These are phyloP conservation scores for Leptinotarsa defecta DNA, from an alignment of 1,140 invertebrate genomes.

Conservation along the genomic window DNA sequence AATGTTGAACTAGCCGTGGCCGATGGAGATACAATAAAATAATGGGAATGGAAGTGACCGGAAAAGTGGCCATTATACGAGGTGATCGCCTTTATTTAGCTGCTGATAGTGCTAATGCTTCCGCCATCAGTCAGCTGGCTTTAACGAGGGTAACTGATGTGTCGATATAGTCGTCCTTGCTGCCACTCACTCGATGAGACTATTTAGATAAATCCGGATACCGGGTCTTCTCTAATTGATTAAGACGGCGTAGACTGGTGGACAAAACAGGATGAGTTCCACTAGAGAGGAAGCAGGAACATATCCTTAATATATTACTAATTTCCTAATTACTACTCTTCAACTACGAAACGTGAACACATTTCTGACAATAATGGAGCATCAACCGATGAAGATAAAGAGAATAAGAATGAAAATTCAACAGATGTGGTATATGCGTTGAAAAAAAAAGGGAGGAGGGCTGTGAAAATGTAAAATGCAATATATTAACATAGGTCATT, in stretches of 20 bases:
- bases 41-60: slow-evolving; percentile 41
- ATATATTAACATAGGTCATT: no score
- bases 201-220: slow-evolving; percentile 35
- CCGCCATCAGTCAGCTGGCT: slow-evolving; percentile 55
- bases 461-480: no score
- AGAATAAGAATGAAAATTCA: no score
- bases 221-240: slow-evolving; percentile 35
- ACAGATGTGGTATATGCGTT: no score
- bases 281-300: no score
- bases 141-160: slow-evolving; percentile 54
- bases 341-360: no score
- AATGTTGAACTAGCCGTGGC: slow-evolving; percentile 36
- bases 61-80: slow-evolving; percentile 50
- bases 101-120: slow-evolving; percentile 54
- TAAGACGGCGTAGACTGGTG: background rate
- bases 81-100: slow-evolving; percentile 53
- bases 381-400: no score
- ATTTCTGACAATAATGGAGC: no score
- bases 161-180: slow-evolving; percentile 39
- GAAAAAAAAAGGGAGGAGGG: no score
- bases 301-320: no score
- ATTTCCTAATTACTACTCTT: no score
- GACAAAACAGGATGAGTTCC: background rate
- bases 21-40: slow-evolving; percentile 43
- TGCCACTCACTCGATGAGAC: slow-evolving; percentile 28